phyloP scores from a whole-genome alignment of 2,797 vertebrate species.

The Pachyuromys duprasi region DNA sequence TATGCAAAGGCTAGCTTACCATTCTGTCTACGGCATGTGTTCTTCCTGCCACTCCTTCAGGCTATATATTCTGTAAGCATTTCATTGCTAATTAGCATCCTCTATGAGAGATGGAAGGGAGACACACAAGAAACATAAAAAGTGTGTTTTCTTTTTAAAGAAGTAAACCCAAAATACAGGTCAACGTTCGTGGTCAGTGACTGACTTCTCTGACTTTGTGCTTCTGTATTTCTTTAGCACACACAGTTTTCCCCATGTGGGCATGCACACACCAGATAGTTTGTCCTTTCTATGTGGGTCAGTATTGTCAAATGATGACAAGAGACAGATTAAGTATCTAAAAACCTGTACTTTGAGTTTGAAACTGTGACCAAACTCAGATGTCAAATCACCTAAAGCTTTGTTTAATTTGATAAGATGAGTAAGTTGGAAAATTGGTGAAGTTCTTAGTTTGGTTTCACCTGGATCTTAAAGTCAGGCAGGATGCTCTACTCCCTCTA shows the following conservation, averaged over 20 bases:
- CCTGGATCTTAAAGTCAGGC: constrained; percentile 13
- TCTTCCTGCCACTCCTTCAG: background rate
- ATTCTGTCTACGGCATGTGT: background rate
- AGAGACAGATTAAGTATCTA: background rate
- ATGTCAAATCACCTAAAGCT: background rate
- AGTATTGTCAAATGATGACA: background rate
- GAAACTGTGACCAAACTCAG: background rate
- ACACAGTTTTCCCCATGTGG: background rate
- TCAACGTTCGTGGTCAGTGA: background rate
- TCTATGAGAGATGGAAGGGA: background rate
- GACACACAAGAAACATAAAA: background rate
- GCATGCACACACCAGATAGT: background rate
- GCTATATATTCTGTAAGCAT: background rate
- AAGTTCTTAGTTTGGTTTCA: background rate
- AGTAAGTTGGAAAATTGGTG: background rate
- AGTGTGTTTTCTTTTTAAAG: background rate
- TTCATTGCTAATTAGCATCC: background rate
- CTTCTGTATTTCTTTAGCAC: background rate
- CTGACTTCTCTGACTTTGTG: background rate
- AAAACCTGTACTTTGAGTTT: constrained; percentile 27
- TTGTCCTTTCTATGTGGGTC: background rate
- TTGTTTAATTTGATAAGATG: constrained; percentile 33
- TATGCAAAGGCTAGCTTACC: background rate
- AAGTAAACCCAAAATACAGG: background rate
- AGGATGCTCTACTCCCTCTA: background rate